Conservation (phyloP, 1,140 invertebrate genomes). For the Drosophila busckii region DNA sequence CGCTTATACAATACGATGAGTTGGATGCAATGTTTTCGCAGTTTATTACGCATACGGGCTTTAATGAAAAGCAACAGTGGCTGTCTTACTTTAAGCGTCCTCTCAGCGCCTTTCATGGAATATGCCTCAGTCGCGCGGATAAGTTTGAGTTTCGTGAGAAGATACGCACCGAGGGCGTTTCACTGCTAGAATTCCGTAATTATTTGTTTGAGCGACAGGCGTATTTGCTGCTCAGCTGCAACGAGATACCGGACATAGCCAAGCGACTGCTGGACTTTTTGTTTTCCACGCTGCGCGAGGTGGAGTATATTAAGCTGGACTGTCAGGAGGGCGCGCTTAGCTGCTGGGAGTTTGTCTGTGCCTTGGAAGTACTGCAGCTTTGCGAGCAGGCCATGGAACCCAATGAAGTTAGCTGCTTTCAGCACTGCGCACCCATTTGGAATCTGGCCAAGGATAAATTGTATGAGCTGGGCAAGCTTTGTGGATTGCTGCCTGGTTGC, state of each 20-base stretch:
- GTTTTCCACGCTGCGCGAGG: constrained; percentile 71
- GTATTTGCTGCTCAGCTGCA: constrained; percentile 75
- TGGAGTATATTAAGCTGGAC: constrained; percentile 72
- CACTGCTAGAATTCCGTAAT: constrained; percentile 93
- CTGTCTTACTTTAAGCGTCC: constrained; percentile 87
- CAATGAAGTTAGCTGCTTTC: constrained; percentile 84
- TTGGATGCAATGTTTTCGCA: constrained; percentile 97
- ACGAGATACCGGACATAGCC: constrained; percentile 71
- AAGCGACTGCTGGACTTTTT: constrained; percentile 67
- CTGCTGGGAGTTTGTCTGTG: constrained; percentile 96
- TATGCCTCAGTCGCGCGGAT: constrained; percentile 85
- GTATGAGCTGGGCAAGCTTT: constrained; percentile 91
- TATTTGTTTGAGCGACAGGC: constrained; percentile 97
- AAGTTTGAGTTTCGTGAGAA: constrained; percentile 85
- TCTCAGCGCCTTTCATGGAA: constrained; percentile 89
- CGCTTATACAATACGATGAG: constrained; percentile 97
- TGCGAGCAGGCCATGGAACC: constrained; percentile 85
- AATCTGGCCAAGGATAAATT: constrained; percentile 96
- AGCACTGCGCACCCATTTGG: constrained; percentile 93
- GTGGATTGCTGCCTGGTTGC: constrained; percentile 93
- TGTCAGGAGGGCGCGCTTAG: constrained; percentile 90
- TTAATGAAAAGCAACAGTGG: constrained; percentile 91
- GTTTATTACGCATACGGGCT: constrained; percentile 94
- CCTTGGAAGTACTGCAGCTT: constrained; percentile 91
- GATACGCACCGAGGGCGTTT: constrained; percentile 85